Percentiles rank a stretch among this genome's conserved stretches.
phyloP scores from a whole-genome alignment of 2,797 vertebrate genomes.

The Scyliorhinus canicula region DNA sequence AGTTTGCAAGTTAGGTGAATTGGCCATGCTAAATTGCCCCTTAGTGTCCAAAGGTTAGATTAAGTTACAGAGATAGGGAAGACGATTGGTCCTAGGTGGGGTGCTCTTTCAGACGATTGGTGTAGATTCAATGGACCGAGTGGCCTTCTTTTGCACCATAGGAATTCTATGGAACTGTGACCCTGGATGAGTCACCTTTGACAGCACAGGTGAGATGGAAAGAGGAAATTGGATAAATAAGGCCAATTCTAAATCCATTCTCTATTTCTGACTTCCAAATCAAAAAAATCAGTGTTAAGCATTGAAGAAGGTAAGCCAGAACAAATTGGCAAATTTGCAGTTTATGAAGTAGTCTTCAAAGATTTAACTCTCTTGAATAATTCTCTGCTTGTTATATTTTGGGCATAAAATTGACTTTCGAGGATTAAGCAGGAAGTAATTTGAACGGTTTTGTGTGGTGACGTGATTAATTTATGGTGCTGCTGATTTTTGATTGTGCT shows the following conservation, averaged over 20 bases:
- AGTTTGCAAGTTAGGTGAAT: no score
- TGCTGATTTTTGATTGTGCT: conserved; percentile 11
- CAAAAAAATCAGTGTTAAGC: background rate
- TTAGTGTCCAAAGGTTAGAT: no score
- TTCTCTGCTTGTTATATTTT: background rate
- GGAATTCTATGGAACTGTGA: background rate
- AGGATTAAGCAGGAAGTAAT: background rate
- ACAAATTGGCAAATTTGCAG: background rate
- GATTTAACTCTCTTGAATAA: background rate
- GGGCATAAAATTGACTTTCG: background rate
- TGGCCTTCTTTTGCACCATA: no score
- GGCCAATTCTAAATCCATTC: background rate
- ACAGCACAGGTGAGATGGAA: background rate
- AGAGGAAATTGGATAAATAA: background rate
- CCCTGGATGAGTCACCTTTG: background rate
- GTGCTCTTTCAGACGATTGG: no score
- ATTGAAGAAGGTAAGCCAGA: background rate
- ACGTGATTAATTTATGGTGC: background rate
- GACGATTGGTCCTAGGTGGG: no score
- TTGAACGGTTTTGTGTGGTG: background rate
- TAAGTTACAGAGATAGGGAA: no score
- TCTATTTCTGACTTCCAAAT: background rate
- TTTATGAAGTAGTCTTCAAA: background rate
- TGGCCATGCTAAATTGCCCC: no score
- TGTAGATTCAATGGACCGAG: no score